Conservation (phyloP, 2,797 vertebrate species). For the Trachurus trachurus region DNA sequence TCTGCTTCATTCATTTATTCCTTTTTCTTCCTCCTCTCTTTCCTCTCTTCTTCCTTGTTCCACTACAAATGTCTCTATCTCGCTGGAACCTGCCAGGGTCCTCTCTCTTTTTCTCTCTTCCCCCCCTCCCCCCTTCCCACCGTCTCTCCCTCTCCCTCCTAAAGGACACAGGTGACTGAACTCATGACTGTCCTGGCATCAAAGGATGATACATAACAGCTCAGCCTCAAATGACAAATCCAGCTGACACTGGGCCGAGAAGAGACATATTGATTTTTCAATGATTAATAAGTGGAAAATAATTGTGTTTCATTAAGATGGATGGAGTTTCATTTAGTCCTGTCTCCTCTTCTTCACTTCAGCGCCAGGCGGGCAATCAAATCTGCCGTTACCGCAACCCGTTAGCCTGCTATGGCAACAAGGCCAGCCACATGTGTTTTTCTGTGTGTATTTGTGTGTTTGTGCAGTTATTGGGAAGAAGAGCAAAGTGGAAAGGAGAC, state of each 20-base stretch:
- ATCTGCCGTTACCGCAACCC: constrained; percentile 88
- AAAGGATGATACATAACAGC: constrained; percentile 95
- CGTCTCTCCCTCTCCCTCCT: constrained; percentile 80
- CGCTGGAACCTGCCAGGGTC: neutral
- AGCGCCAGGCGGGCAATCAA: constrained; percentile 96
- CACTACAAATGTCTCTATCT: constrained; percentile 9
- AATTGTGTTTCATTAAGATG: constrained; percentile 99
- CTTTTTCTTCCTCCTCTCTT: constrained; percentile 7
- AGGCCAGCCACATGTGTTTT: constrained; percentile 82
- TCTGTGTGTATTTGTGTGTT: constrained; percentile 36
- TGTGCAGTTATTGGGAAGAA: constrained; percentile 42
- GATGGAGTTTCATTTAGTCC: constrained; percentile 99
- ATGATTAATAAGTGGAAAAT: constrained; percentile 99
- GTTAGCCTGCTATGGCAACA: constrained; percentile 97
- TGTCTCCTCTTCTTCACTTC: constrained; percentile 98
- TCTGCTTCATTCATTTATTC: constrained; percentile 51
- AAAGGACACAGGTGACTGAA: constrained; percentile 98
- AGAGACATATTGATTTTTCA: constrained; percentile 99
- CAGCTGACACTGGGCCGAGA: constrained; percentile 93
- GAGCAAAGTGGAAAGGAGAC: constrained; percentile 70
- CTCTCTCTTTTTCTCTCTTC: constrained; percentile 11
- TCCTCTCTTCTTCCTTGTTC: constrained; percentile 26
- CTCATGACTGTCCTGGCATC: constrained; percentile 95
- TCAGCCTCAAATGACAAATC: constrained; percentile 96
- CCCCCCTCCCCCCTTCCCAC: constrained; percentile 10